Base-by-base conservation (phyloP, 1,140 invertebrate genomes). In the Scaptomyza graminum region DNA sequence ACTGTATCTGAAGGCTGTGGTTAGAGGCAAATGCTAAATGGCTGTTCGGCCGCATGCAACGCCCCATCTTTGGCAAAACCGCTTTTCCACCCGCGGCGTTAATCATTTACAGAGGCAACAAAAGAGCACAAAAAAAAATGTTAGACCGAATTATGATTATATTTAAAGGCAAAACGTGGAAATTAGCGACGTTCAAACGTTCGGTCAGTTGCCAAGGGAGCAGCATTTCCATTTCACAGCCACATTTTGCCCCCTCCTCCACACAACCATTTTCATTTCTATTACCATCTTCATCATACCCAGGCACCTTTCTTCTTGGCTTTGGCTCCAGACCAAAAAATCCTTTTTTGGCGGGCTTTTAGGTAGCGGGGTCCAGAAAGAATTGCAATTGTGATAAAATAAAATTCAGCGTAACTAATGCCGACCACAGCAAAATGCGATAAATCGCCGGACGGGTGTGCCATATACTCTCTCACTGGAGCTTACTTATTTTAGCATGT, bases 331-430 rank as follows among this genome's bases (percentile, higher is more conserved):
- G 52, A 47, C 78, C 70, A 85, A 76, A 68, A 56, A 59, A 66
- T 34, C 31, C 31, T 34, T 34, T 34, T 34, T 34, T 34, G 7
- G 7, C 2, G 31, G 31, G 31, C 7, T 59, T 73, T 62, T 57
- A 12, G 15, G 52, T n/a, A 46, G 61, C 51, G 37, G 71, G 49
- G 52, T 64, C 63, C 46, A 74, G 68, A 83, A 88, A 88, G 79
- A 89, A 88, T 88, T 79, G 84, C 83, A 88, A 88, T 88, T 88
- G 83, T 88, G 79, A 88, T 83, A 88, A 88, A 88, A 88, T 88
- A 88, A 88, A 88, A 88, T 88, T 88, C 79, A 88, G 83, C 79
- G 82, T 85, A 81, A 85, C 81, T 85, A 85, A 85, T 85, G 82
- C 81, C 82, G 84, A 87, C 82, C 82, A 78, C 82, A 87, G 82